Percentiles rank a stretch among this genome's conserved stretches.
Evolutionary conservation across 2,888 invertebrate species (phyloP).

Genomic region (Salpingus planirostris): DNA sequence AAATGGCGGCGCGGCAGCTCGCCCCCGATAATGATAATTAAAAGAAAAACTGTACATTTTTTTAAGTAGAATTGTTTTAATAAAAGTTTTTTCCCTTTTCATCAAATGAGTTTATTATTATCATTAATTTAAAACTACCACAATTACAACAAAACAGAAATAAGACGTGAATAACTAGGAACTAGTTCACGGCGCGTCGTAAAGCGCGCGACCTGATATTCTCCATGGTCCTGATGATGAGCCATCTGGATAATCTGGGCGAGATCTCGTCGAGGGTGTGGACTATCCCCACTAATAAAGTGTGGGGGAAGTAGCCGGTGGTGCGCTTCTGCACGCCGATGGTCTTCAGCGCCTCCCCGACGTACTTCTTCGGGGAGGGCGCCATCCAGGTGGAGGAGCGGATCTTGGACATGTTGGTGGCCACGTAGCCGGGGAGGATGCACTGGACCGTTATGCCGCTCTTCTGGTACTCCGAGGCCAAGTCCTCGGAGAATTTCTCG

Average conservation of each 20-base stretch:
- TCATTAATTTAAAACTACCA: slow-evolving; percentile 4
- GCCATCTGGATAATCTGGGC: slow-evolving; percentile 50
- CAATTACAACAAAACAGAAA: slow-evolving; percentile 1
- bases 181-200: slow-evolving; percentile 22
- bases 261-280: slow-evolving; percentile 45
- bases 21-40: no score
- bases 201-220: slow-evolving; percentile 53
- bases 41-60: no score
- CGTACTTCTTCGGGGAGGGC: slow-evolving; percentile 64
- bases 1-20: no score
- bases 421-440: slow-evolving; percentile 79
- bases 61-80: no score
- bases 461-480: slow-evolving; percentile 64
- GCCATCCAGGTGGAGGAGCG: slow-evolving; percentile 63
- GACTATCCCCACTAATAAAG: slow-evolving; percentile 47
- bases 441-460: slow-evolving; percentile 72
- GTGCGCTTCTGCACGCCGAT: slow-evolving; percentile 62
- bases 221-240: slow-evolving; percentile 56
- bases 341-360: slow-evolving; percentile 59
- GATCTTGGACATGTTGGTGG: slow-evolving; percentile 85
- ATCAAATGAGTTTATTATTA: no score
- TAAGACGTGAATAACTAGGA: not conserved
- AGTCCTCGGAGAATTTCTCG: slow-evolving; percentile 68
- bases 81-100: no score
- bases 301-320: slow-evolving; percentile 68